A percentile compares a stretch with the other conserved stretches of the same genome.
Evolutionary conservation across 2,888 invertebrate species (phyloP).

Genomic region (Aphrophora alni): DNA sequence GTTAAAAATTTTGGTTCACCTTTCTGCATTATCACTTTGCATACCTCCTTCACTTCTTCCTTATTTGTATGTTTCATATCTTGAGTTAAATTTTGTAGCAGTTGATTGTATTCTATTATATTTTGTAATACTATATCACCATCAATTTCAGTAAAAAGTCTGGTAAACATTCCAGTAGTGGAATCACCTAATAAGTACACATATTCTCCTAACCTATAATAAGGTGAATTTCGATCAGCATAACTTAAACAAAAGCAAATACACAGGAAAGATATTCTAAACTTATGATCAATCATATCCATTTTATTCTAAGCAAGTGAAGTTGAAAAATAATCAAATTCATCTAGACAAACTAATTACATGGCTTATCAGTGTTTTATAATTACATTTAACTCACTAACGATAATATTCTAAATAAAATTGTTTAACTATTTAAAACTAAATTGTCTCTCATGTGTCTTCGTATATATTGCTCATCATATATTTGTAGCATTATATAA

Average conservation of each 20-base stretch:
- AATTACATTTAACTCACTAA: neutral
- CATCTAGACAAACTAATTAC: neutral
- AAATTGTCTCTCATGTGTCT: too few relatives aligned
- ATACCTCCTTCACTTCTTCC: neutral
- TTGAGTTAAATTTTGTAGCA: neutral
- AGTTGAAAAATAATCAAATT: neutral
- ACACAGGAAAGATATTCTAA: neutral
- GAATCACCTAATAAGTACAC: neutral
- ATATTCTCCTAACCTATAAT: neutral
- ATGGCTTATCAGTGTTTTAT: neutral
- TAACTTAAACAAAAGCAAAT: neutral
- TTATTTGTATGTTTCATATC: neutral
- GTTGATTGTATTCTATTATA: neutral
- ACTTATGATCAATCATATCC: neutral
- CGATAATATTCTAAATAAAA: too few relatives aligned
- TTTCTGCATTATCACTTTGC: neutral
- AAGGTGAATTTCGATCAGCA: neutral
- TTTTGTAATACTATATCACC: neutral
- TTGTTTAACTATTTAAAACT: too few relatives aligned
- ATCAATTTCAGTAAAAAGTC: constrained; percentile 2
- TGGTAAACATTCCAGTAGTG: neutral
- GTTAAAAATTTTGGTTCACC: neutral
- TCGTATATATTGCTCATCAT: too few relatives aligned
- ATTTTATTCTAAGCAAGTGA: neutral
- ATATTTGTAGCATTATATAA: too few relatives aligned